Evolutionary conservation across 2,888 invertebrate species (phyloP), one percentile per base, ranked within the genome.

Genomic region (Oxytorus armatus): DNA sequence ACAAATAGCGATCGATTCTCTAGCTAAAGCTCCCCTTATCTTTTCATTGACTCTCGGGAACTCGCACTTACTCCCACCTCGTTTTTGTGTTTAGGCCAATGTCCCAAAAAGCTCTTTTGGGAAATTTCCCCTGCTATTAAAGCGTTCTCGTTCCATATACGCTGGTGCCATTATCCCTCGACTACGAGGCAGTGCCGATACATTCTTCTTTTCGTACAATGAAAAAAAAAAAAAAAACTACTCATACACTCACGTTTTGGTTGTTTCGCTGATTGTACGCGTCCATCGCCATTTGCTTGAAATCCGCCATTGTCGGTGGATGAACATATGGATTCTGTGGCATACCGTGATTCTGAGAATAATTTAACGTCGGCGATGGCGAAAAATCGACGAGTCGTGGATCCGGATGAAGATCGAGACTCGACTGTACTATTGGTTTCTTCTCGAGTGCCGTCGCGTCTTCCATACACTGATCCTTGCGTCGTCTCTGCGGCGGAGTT

Each of bases 221-320:
- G 23, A 36, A n/a, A 33, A 10, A 18, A 4, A 33, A 14, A 0
- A n/a, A 18, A 29, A 25, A 14, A 29, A 21, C 10, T 33, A 5
- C 29, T 36, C 25, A 18, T 21, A 1, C 14, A 85, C 89, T 89
- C 69, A 90, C 90, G 74, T 90, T 90, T 81, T 90, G 90, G 78
- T 90, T 88, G 83, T 90, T 90, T 23, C 90, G 88, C 73, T 90
- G 90, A 86, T 90, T 90, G 82, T 90, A 90, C 44, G 89, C 90
- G 75, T 90, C 90, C 88, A 90, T 90, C 61, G 90, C 90, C 88
- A 90, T 90, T 82, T 90, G 90, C 69, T 90, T 90, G 81, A 90
- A 90, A 68, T 90, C 90, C 23, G 89, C 90, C 87, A 90, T 87
- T 2, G 90, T 90, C 36, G 90, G 90, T 74, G 88, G 85, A 73